phyloP scores from a whole-genome alignment of 2,113 vertebrate genomes.

The Microtus ochrogaster region DNA sequence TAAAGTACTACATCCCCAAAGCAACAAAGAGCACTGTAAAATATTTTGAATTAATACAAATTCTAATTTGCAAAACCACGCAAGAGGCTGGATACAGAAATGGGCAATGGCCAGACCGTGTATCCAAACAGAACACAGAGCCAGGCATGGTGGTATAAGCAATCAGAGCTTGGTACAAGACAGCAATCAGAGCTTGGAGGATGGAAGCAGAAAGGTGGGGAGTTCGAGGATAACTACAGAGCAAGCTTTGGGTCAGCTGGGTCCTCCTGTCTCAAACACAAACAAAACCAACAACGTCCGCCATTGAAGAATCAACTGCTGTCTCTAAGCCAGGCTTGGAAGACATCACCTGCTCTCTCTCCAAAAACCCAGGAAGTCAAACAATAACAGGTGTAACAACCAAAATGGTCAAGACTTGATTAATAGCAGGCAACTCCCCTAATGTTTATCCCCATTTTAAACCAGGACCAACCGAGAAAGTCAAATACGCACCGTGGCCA shows the following conservation, averaged over 20 bases:
- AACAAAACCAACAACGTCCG: background rate
- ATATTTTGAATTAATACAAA: conserved; percentile 1
- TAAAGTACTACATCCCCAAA: background rate
- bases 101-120: background rate
- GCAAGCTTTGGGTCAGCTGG: background rate
- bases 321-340: background rate
- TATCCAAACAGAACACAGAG: background rate
- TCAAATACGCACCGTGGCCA: background rate
- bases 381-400: background rate
- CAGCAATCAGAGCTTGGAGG: background rate
- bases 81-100: background rate
- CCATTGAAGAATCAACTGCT: background rate
- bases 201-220: background rate
- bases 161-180: background rate
- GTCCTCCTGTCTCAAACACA: too few relatives aligned
- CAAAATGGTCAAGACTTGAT: background rate
- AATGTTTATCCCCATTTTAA: background rate
- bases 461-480: background rate
- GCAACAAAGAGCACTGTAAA: background rate
- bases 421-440: background rate
- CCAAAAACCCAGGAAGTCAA: background rate
- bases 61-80: background rate
- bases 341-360: background rate
- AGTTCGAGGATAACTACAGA: background rate
- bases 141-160: background rate